phyloP scores from a whole-genome alignment of 1,140 invertebrate genomes.

The Saccostrea glomerata region DNA sequence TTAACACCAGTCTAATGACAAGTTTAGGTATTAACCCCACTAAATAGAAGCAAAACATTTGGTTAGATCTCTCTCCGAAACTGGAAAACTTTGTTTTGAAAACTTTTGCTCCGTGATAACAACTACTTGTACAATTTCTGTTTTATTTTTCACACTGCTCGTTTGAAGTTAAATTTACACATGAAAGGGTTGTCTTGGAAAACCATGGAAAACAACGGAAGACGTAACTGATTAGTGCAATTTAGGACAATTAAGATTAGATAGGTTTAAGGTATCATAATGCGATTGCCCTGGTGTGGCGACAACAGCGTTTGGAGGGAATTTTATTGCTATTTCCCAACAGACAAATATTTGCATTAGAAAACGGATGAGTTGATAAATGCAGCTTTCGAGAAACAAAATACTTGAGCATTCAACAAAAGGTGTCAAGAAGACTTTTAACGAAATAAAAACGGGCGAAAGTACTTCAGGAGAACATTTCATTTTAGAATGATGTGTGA shows the following conservation, averaged over 20 bases:
- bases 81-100: conserved; percentile 42
- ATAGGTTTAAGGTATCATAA: conserved; percentile 33
- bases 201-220: conserved; percentile 43
- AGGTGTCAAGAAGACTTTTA: conserved; percentile 33
- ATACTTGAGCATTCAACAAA: conserved; percentile 36
- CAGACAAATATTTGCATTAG: conserved; percentile 29
- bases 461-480: conserved; percentile 33
- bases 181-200: conserved; percentile 38
- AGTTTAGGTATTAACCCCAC: conserved; percentile 53
- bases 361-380: conserved; percentile 32
- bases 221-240: conserved; percentile 38
- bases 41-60: conserved; percentile 52
- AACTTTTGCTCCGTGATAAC: conserved; percentile 37
- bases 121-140: conserved; percentile 32
- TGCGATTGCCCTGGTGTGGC: conserved; percentile 16
- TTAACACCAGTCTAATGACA: conserved; percentile 34
- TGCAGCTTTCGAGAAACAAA: conserved; percentile 35
- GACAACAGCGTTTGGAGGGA: conserved; percentile 9
- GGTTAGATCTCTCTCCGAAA: conserved; percentile 28
- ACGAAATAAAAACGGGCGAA: not conserved
- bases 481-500: conserved; percentile 5
- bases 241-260: conserved; percentile 46
- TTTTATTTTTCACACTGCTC: conserved; percentile 43
- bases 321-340: conserved; percentile 25
- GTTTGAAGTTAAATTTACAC: conserved; percentile 45